A percentile compares a stretch with the other conserved stretches of the same genome.
These are phyloP conservation scores for Urosaurus nigricauda DNA, from an alignment of 2,797 vertebrate species.

Conservation along the genomic window DNA sequence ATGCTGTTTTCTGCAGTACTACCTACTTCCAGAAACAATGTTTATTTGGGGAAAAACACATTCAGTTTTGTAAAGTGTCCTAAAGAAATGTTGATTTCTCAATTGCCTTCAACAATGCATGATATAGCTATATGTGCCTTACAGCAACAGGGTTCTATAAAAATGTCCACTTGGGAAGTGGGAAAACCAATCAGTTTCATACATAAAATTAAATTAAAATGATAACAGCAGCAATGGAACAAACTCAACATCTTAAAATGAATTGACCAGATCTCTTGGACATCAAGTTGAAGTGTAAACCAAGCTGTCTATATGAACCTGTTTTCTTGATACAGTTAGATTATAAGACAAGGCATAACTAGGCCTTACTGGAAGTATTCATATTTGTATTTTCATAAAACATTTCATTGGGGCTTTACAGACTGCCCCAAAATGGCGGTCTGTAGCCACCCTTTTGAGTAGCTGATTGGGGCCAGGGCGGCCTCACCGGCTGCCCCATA, in stretches of 20 bases:
- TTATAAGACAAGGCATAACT: neutral
- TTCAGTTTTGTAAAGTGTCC: slow-evolving; percentile 28
- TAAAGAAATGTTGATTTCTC: neutral
- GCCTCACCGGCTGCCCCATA: too few relatives aligned
- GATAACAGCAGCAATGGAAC: neutral
- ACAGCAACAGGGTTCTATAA: neutral
- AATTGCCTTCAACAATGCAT: slow-evolving; percentile 31
- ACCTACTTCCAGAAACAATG: slow-evolving; percentile 11
- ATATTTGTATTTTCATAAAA: neutral
- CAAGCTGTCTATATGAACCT: neutral
- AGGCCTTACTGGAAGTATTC: neutral
- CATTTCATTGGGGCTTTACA: neutral
- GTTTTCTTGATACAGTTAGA: neutral
- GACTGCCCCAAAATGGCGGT: too few relatives aligned
- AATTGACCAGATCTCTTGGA: neutral
- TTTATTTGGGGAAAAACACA: slow-evolving; percentile 1
- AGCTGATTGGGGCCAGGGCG: too few relatives aligned
- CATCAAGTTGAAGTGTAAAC: neutral
- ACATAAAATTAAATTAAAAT: neutral
- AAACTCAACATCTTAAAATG: neutral
- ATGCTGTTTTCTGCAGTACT: slow-evolving; percentile 28
- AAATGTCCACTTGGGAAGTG: neutral
- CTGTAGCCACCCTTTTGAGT: too few relatives aligned
- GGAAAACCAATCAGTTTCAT: neutral
- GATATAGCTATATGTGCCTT: neutral